Evolutionary conservation across 1,140 invertebrate species (phyloP), one percentile per base, ranked within the genome.

Genomic region (Ladona fulva): DNA sequence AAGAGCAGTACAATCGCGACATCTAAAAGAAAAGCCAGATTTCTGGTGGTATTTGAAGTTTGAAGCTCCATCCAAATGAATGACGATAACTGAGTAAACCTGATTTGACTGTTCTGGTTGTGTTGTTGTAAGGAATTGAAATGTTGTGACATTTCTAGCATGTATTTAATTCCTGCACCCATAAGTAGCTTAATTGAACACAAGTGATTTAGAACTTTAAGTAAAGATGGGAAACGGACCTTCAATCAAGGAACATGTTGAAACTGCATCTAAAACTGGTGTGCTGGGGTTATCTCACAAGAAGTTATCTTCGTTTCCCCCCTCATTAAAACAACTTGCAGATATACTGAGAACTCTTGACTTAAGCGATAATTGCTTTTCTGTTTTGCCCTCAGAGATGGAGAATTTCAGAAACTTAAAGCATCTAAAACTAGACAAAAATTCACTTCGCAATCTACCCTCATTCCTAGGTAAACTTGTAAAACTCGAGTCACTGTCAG

Each of bases 231-330:
- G 95, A 75, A 97, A 96, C 86, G 66, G n/a, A 22, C 90, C 93
- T 75, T 90, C 90, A 52, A 84, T 97, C 66, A 96, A 96, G 85
- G 93, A 95, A 82, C 96, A 97, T 84, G 91, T 96, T 82, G 94
- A 97, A 83, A 97, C 92, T 42, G 95, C 96, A 0, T 91, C 94
- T 79, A 98, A 97, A 86, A 98, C 96, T 29, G 96, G 96, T 6
- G 92, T 95, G n/a, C 87, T 97, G 78, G 95, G 95, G 83, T 85
- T 98, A 74, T 93, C 93, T 0, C 90, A 93, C 80, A 87, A 89
- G 75, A 95, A 94, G 82, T 86, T 99, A 59, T 92, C 88, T 81
- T 94, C 90, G 88, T 93, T 86, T 88, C 91, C 82, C 81, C 85
- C 79, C 82, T 88, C 85, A 80, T 87, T 94, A 22, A 86, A 87